phyloP scores from a whole-genome alignment of 1,140 invertebrate genomes.

The Lepidurus arcticus region DNA sequence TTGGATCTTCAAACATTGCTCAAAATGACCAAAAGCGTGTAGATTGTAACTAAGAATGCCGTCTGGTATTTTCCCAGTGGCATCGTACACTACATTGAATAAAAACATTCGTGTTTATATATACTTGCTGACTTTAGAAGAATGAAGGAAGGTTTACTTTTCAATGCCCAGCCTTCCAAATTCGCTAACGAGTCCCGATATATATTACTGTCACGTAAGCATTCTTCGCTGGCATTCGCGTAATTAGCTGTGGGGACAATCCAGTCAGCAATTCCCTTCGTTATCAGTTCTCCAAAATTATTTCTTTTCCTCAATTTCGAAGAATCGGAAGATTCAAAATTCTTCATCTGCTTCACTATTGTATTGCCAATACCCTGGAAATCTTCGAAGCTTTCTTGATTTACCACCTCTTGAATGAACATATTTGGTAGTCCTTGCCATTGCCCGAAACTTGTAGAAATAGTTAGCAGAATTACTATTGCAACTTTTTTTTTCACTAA shows the following conservation, averaged over 20 bases:
- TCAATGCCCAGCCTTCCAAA: not conserved
- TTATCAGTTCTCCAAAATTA: too few species aligned
- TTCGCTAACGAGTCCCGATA: not conserved
- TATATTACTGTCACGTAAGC: not conserved
- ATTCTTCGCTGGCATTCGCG: not conserved
- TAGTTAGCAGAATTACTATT: too few species aligned
- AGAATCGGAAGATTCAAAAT: too few species aligned
- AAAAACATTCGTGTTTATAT: not conserved
- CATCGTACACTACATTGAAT: not conserved
- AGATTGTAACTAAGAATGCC: not conserved
- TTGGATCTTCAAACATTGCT: not conserved
- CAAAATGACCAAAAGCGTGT: constrained; percentile 24
- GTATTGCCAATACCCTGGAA: too few species aligned
- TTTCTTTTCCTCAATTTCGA: too few species aligned
- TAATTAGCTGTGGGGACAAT: not conserved
- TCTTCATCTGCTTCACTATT: too few species aligned
- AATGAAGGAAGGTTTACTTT: not conserved
- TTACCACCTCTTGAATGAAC: too few species aligned
- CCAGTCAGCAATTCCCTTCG: not conserved
- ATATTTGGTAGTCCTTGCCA: too few species aligned
- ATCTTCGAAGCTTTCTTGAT: too few species aligned
- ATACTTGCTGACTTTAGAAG: not conserved
- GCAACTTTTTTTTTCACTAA: too few species aligned
- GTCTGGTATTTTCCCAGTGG: not conserved
- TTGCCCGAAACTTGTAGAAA: too few species aligned